Conservation (phyloP, 2,113 vertebrate genomes). For the Toxotes chatareus region DNA sequence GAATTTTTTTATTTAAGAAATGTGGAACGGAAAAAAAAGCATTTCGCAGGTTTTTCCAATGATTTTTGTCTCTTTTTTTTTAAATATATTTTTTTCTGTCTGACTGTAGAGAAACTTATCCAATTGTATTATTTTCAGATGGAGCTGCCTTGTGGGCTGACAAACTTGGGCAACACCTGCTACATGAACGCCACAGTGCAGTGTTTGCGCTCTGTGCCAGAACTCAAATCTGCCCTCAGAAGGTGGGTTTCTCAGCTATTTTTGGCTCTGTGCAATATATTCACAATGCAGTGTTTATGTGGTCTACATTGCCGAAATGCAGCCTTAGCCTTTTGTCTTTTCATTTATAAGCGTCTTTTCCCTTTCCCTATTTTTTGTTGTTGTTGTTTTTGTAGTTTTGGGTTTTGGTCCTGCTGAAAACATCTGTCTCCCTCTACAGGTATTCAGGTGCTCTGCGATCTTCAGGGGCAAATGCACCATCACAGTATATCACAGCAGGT, state of each 20-base stretch:
- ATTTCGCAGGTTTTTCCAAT: neutral
- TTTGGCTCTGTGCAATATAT: neutral
- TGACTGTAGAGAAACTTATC: neutral
- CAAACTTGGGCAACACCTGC: conserved; percentile 98
- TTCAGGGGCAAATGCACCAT: conserved; percentile 94
- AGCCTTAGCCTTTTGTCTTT: neutral
- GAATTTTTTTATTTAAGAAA: neutral
- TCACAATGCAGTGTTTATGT: neutral
- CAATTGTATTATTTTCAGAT: conserved; percentile 82
- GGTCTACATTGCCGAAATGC: neutral
- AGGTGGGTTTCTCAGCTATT: conserved; percentile 80
- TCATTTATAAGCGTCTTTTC: neutral
- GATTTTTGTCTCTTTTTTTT: neutral
- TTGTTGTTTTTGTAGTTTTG: neutral
- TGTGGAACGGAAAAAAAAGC: too few species aligned
- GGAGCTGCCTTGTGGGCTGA: conserved; percentile 97
- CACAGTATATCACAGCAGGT: conserved; percentile 99
- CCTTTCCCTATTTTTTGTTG: neutral
- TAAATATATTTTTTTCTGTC: neutral
- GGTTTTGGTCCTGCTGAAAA: conserved; percentile 8
- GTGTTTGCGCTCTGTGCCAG: conserved; percentile 98
- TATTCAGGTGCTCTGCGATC: conserved; percentile 96
- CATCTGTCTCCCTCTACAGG: conserved; percentile 74
- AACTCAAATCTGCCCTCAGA: conserved; percentile 95
- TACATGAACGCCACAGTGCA: conserved; percentile 99